A percentile compares a stretch with the other conserved stretches of the same genome.
phyloP scores from a whole-genome alignment of 2,888 invertebrate genomes.

The Cheilosia vernalis region DNA sequence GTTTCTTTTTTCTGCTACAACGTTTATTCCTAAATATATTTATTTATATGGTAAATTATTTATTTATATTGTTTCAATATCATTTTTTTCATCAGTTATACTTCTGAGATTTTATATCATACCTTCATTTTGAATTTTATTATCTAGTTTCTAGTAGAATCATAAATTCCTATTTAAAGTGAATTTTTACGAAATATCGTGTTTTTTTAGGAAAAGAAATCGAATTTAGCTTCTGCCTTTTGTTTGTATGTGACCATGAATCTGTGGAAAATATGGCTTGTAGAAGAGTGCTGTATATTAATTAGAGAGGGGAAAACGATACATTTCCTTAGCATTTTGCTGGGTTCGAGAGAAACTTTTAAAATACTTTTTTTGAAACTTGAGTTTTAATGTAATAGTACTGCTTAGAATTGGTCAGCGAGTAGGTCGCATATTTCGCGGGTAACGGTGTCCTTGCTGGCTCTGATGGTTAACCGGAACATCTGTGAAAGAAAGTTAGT shows the following conservation, averaged over 20 bases:
- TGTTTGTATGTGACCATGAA: conserved; percentile 52
- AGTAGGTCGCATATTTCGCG: conserved; percentile 96
- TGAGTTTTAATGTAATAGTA: conserved; percentile 40
- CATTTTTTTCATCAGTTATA: conserved; percentile 55
- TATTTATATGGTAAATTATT: conserved; percentile 66
- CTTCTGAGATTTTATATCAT: conserved; percentile 62
- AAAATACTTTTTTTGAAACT: conserved; percentile 33
- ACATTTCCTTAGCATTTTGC: conserved; percentile 47
- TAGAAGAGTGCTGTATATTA: conserved; percentile 59
- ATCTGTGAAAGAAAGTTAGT: conserved; percentile 87
- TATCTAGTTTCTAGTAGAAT: conserved; percentile 69
- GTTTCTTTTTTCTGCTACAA: conserved; percentile 79
- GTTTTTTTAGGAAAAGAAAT: conserved; percentile 41
- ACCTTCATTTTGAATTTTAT: conserved; percentile 57
- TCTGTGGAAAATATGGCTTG: conserved; percentile 62
- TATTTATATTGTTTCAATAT: conserved; percentile 66
- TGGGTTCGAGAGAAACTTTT: conserved; percentile 67
- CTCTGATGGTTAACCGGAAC: conserved; percentile 98
- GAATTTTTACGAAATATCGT: conserved; percentile 58
- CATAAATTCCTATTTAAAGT: conserved; percentile 64
- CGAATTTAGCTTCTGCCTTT: conserved; percentile 5
- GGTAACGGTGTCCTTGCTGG: conserved; percentile 98
- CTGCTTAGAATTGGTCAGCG: conserved; percentile 95
- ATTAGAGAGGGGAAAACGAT: conserved; percentile 54
- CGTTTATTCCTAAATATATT: conserved; percentile 79